Evolutionary conservation across 2,888 invertebrate genomes (phyloP), one percentile per base, ranked within the genome.

Genomic region (Phyllotreta cruciferae): DNA sequence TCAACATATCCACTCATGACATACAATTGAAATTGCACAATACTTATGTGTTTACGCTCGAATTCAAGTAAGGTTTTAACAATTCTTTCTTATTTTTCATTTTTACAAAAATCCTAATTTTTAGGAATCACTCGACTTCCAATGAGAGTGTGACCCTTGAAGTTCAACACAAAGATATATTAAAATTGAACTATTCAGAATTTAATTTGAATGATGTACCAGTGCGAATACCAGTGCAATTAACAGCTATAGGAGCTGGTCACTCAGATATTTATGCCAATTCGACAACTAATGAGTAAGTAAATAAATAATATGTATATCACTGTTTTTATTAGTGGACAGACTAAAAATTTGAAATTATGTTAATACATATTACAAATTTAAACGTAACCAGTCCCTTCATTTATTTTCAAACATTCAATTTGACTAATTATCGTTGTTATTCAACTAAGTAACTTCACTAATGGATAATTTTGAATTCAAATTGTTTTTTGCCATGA

Each of bases 211-310:
- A 64, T 13, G 60, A 60, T 6, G 38, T 56, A 56, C 62, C 66
- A 38, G 71, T 68, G 57, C 58, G 61, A 55, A 4, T 73, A 10
- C 81, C 83, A 9, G 81, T 91, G 41, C 82, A 82, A 73, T 83
- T 88, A 0, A 81, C 84, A 55, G 91, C 88, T 10, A 82, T 84
- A 38, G 85, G 83, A 24, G 88, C 91, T 0, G 92, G 92, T 45
- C 87, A 88, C 74, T 85, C 89, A 0, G 86, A 87, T 62, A 82
- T 91, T 52, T 85, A 84, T 0, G 85, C 87, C 53, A 86, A 86
- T 71, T 83, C 86, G 34, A 85, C 85, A 0, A 50, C 57, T 14
- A 67, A 72, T 62, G 70, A 69, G 78, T 78, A 74, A 83, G 84
- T 82, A 54, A 14, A 13, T 10, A 13, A 5, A n/a, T n/a, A n/a